A percentile compares a stretch with the other conserved stretches of the same genome.
Evolutionary conservation across 2,113 vertebrate species (phyloP).

Genomic region (Microcebus murinus): DNA sequence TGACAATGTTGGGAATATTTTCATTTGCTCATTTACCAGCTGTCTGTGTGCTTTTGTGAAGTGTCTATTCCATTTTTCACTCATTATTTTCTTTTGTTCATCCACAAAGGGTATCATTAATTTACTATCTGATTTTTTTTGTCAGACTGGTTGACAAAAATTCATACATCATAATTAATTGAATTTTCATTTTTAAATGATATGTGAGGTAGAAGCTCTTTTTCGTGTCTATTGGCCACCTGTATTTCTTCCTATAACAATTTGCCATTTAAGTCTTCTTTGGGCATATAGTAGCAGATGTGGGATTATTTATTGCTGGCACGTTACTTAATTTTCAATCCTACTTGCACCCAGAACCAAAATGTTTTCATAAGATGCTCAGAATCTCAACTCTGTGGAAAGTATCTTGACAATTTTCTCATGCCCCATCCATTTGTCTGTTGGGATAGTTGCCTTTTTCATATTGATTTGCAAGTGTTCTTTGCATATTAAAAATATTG

Average conservation of each 20-base stretch:
- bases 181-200: not conserved
- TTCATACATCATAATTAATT: not conserved
- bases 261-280: too few species aligned
- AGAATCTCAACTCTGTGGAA: not conserved
- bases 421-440: too few species aligned
- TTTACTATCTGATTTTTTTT: not conserved
- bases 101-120: too few species aligned
- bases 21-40: not conserved
- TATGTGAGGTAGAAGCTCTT: not conserved
- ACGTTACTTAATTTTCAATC: not conserved
- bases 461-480: not conserved
- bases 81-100: not conserved
- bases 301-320: not conserved
- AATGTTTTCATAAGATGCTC: too few species aligned
- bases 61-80: not conserved
- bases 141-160: not conserved
- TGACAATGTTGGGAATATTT: too few species aligned
- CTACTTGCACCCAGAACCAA: too few species aligned
- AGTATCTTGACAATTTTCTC: too few species aligned
- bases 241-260: not conserved
- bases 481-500: too few species aligned
- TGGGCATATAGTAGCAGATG: rapidly evolving
- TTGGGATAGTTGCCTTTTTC: not conserved
- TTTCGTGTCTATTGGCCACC: not conserved
- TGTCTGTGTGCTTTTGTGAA: not conserved